These are phyloP conservation scores for Agriopis marginaria DNA, from an alignment of 2,888 invertebrate genomes.

Conservation along the genomic window DNA sequence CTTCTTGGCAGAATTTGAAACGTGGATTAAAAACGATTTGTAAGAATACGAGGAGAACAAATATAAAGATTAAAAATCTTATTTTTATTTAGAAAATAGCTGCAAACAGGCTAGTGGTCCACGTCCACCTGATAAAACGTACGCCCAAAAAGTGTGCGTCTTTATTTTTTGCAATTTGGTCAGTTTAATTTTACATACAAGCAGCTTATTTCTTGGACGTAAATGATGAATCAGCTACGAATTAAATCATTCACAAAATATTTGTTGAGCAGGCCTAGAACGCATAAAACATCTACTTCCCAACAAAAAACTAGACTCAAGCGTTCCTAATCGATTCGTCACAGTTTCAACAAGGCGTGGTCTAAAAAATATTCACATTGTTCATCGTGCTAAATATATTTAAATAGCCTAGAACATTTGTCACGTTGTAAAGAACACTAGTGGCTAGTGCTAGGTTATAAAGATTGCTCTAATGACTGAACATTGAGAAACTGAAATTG, in stretches of 20 bases:
- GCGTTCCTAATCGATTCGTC: conserved; percentile 19
- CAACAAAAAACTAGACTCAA: conserved; percentile 2
- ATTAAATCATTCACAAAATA: background rate
- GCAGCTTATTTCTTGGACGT: background rate
- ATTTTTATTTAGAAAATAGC: too few relatives aligned
- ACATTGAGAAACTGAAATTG: conserved; percentile 12
- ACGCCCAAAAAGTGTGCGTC: background rate
- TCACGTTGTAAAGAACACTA: conserved; percentile 21
- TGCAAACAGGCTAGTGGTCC: too few relatives aligned
- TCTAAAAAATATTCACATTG: conserved; percentile 17
- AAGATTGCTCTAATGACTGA: conserved; percentile 23
- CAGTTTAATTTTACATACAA: background rate
- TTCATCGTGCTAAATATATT: conserved; percentile 15
- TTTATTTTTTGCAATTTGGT: background rate
- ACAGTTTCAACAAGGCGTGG: background rate
- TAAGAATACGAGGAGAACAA: too few relatives aligned
- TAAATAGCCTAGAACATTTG: conserved; percentile 22
- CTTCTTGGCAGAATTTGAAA: too few relatives aligned
- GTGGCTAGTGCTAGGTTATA: conserved; percentile 16
- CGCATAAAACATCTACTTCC: background rate
- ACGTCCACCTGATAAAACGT: too few relatives aligned
- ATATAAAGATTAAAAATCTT: too few relatives aligned
- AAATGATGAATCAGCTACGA: background rate
- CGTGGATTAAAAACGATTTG: too few relatives aligned
- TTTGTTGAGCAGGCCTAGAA: conserved; percentile 4